Evolutionary conservation across 1,140 invertebrate genomes (phyloP).

Genomic region (Psilanteris sp.): DNA sequence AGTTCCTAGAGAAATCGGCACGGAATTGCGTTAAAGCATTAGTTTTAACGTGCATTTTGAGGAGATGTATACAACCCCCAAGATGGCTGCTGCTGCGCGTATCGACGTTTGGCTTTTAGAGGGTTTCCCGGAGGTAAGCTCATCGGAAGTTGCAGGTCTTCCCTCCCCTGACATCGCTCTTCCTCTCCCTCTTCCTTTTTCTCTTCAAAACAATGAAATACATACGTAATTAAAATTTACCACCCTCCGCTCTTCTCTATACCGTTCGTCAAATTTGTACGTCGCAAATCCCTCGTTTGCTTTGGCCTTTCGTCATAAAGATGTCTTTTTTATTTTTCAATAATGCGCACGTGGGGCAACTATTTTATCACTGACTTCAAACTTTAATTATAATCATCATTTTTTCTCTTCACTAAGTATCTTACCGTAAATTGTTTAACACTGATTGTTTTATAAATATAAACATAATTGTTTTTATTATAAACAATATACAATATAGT

Average conservation of each 20-base stretch:
- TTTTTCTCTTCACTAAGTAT: too few relatives aligned
- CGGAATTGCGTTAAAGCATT: constrained; percentile 72
- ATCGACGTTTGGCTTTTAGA: constrained; percentile 79
- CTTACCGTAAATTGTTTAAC: too few relatives aligned
- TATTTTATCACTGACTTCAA: too few relatives aligned
- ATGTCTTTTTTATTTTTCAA: constrained; percentile 13
- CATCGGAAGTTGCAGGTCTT: constrained; percentile 79
- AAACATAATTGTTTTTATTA: too few relatives aligned
- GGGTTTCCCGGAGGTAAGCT: constrained; percentile 80
- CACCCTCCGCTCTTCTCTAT: neutral
- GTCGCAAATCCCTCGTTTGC: constrained; percentile 2
- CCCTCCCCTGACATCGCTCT: constrained; percentile 75
- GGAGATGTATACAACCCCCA: constrained; percentile 74
- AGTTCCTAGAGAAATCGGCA: constrained; percentile 56
- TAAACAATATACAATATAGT: too few relatives aligned
- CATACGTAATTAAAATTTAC: constrained; percentile 76
- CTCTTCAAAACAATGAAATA: constrained; percentile 77
- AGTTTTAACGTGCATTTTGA: constrained; percentile 65
- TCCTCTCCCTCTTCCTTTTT: constrained; percentile 65
- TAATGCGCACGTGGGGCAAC: constrained; percentile 1
- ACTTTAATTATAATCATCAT: too few relatives aligned
- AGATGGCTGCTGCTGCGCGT: constrained; percentile 77
- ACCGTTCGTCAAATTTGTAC: constrained; percentile 66
- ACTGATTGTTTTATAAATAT: too few relatives aligned
- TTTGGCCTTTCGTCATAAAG: constrained; percentile 1